Conservation (phyloP, 2,888 invertebrate genomes). For the Eristalis tenax region DNA sequence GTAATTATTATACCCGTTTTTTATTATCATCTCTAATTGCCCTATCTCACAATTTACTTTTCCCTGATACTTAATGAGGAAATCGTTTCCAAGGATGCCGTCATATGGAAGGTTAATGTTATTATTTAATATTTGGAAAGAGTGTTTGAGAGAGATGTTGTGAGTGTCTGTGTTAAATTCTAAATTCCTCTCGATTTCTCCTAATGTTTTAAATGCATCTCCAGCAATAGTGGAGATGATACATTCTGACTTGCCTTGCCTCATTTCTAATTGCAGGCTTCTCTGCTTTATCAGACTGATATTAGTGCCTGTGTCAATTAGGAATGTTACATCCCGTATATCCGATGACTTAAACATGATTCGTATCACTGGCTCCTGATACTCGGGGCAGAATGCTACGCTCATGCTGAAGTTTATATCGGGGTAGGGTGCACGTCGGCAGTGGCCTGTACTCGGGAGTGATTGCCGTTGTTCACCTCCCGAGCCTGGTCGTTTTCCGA, state of each 20-base stretch:
- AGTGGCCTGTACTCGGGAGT: neutral
- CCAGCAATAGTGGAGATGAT: neutral
- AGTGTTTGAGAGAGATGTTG: neutral
- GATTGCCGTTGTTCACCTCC: neutral
- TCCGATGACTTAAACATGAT: neutral
- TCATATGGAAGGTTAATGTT: slow-evolving; percentile 13
- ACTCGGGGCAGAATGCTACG: slow-evolving; percentile 7
- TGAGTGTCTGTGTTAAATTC: slow-evolving; percentile 4
- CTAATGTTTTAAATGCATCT: slow-evolving; percentile 12
- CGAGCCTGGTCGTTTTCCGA: neutral
- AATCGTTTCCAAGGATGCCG: neutral
- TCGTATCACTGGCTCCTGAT: slow-evolving; percentile 1
- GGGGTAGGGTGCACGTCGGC: neutral
- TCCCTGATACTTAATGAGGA: neutral
- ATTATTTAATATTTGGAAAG: neutral
- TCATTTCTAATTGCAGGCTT: neutral
- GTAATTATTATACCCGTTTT: neutral
- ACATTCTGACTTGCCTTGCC: neutral
- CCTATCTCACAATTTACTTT: neutral
- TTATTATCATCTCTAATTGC: neutral
- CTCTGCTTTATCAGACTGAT: neutral
- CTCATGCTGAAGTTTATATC: neutral
- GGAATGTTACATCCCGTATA: neutral
- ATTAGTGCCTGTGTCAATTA: slow-evolving; percentile 11
- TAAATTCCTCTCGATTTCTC: neutral